Conservation (phyloP, 1,140 invertebrate genomes). For the Pissodes strobi region DNA sequence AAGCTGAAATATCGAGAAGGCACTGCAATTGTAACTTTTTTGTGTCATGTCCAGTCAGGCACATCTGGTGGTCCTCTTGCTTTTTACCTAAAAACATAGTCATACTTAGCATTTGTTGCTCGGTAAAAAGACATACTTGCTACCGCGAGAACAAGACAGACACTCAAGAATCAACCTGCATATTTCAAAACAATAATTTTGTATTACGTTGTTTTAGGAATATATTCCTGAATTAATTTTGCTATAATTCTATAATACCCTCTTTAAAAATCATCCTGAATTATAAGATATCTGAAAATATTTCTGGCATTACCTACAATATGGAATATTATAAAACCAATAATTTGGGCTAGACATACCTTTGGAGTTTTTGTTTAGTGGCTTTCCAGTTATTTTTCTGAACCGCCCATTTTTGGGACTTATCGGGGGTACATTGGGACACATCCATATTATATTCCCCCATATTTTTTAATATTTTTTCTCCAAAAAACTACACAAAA, state of each 20-base stretch:
- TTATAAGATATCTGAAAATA: neutral
- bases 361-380: neutral
- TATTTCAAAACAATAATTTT: neutral
- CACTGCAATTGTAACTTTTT: neutral
- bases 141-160: too few species aligned
- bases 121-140: too few species aligned
- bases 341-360: neutral
- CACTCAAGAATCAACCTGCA: neutral
- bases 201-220: neutral
- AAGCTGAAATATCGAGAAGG: neutral
- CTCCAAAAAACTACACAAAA: neutral
- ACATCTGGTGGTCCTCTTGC: neutral
- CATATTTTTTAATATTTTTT: neutral
- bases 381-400: neutral
- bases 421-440: neutral
- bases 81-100: slow-evolving; percentile 2
- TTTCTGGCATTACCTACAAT: neutral
- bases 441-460: neutral
- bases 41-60: neutral
- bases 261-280: neutral
- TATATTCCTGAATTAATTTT: neutral
- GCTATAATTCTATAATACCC: neutral
- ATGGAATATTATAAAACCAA: neutral
- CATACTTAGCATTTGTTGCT: too few species aligned
- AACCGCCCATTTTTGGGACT: neutral